Evolutionary conservation across 2,888 invertebrate genomes (phyloP), one percentile per base, ranked within the genome.

Genomic region (Argyresthia goedartella): DNA sequence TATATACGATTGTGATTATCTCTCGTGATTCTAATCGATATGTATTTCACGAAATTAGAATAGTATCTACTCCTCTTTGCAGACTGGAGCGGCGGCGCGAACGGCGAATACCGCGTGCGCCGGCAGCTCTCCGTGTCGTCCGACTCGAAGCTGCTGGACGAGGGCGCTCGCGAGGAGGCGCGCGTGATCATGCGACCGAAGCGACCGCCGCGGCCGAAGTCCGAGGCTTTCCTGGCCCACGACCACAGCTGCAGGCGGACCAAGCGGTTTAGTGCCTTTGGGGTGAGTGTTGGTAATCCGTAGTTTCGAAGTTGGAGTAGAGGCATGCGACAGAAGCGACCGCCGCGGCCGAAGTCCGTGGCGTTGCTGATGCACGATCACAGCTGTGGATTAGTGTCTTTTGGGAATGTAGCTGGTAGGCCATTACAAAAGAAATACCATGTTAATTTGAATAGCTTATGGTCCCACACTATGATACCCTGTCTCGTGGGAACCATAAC

Each of bases 241-340:
- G 90, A 90, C 72, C 91, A 91, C 79, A 89, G 91, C 63, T 91
- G 93, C 81, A 89, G 95, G 82, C 90, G 95, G 78, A 93, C 94
- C 71, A 97, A 97, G 89, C 91, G 97, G 81, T 96, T 95, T 88
- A 97, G 97, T 77, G 97, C 97, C 81, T 98, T 97, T 89, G 97
- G 97, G 90, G 97, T 97, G 80, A 91, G 93, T 89, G 39, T 39
- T 39, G 39, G 9, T n/a, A n/a, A n/a, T n/a, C n/a, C n/a, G n/a
- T n/a, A n/a, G n/a, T n/a, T n/a, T n/a, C n/a, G n/a, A n/a, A n/a
- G n/a, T n/a, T 39, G 10, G 3, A 39, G 8, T 3, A 39, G 3
- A 3, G 39, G 39, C 39, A 89, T 95, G 87, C 90, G 96, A 88
- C 94, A 95, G 67, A 94, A 94, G 81, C 94, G 95, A 85, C 95